Conservation (phyloP, 2,797 vertebrate species). For the Anas acuta region DNA sequence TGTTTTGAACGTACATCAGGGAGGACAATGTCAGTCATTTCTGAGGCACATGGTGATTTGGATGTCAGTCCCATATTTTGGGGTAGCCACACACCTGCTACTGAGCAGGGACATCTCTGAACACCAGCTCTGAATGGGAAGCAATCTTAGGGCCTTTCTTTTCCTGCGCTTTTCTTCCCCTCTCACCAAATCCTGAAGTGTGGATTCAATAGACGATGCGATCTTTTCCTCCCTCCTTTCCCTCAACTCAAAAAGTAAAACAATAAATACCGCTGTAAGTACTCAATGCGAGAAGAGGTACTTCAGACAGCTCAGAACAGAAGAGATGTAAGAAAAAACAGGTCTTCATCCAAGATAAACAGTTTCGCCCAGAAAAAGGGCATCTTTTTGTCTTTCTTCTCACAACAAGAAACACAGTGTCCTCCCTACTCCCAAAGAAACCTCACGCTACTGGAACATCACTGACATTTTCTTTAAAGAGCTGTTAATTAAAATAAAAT, state of each 20-base stretch:
- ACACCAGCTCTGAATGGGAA: background rate
- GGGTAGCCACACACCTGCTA: background rate
- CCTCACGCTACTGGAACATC: conserved; percentile 68
- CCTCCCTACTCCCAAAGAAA: background rate
- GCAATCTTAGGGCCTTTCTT: background rate
- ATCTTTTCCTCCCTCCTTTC: background rate
- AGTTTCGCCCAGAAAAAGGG: background rate
- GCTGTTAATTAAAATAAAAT: conserved; percentile 80
- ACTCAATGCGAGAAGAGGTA: background rate
- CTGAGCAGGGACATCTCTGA: background rate
- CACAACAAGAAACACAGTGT: background rate
- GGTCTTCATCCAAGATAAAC: background rate
- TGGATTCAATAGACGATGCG: background rate
- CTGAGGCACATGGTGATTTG: background rate
- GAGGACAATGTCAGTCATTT: background rate
- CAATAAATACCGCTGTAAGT: conserved; percentile 11
- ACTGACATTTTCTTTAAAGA: conserved; percentile 80
- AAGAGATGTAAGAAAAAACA: background rate
- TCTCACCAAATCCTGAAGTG: background rate
- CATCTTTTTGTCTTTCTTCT: background rate
- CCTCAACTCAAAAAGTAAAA: conserved; percentile 17
- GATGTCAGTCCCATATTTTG: background rate
- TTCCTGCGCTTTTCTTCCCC: background rate
- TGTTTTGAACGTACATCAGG: fast-evolving
- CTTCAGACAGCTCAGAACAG: conserved; percentile 13